A percentile compares a stretch with the other conserved stretches of the same genome.
Evolutionary conservation across 2,797 vertebrate species (phyloP).

Genomic region (Gymnopithys bicolor): DNA sequence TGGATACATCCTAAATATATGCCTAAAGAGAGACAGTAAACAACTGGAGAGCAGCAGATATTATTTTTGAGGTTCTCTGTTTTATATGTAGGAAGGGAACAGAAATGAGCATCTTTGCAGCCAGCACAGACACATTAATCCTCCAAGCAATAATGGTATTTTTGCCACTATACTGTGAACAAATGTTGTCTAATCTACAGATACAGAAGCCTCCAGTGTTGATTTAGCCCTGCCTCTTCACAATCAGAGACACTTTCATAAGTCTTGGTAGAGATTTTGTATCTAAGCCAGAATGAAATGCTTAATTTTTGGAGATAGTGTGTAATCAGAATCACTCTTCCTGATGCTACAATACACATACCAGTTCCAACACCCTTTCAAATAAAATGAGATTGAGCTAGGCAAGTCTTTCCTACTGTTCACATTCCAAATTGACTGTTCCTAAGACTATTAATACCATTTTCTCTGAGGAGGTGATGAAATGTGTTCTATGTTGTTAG

Average conservation of each 20-base stretch:
- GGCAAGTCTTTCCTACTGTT: neutral
- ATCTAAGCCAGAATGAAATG: neutral
- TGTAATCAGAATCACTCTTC: neutral
- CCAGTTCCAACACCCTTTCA: neutral
- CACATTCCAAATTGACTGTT: neutral
- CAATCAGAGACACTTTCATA: neutral
- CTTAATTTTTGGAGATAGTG: neutral
- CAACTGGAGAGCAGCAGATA: neutral
- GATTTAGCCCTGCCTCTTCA: neutral
- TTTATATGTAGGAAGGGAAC: neutral
- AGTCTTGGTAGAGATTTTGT: neutral
- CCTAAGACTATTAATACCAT: neutral
- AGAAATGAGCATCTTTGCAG: neutral
- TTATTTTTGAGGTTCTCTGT: neutral
- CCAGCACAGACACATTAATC: neutral
- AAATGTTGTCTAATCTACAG: neutral
- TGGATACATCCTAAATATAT: neutral
- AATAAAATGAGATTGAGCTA: neutral
- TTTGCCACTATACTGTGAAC: neutral
- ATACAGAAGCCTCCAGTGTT: neutral
- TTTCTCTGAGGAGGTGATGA: neutral
- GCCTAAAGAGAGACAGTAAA: neutral
- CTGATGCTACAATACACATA: neutral
- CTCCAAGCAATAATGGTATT: neutral
- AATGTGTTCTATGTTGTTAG: neutral